phyloP scores from a whole-genome alignment of 1,140 invertebrate species.

The Babylonia areolata region DNA sequence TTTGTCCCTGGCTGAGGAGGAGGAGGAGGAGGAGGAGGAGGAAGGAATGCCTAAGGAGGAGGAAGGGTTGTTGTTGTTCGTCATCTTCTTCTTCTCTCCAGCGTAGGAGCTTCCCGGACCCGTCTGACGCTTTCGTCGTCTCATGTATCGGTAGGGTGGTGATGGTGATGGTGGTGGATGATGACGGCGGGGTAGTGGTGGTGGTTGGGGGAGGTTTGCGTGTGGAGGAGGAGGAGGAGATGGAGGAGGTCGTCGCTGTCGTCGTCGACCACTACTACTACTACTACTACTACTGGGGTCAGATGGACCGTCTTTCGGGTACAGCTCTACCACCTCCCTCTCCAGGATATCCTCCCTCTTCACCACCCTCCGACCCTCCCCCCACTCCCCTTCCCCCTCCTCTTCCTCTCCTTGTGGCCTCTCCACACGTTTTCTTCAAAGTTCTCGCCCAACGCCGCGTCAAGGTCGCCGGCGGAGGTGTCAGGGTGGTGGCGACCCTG shows the following conservation, averaged over 20 bases:
- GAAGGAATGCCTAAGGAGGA: not conserved
- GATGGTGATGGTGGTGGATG: not conserved
- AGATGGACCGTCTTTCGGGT: not conserved
- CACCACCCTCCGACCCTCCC: not conserved
- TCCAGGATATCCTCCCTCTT: slow-evolving; percentile 2
- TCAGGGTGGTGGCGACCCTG: not conserved
- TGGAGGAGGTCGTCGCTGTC: too few species aligned
- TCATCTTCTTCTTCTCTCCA: slow-evolving; percentile 24
- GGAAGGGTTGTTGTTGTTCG: not conserved
- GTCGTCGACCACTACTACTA: not conserved
- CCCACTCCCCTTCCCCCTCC: not conserved
- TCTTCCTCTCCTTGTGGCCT: slow-evolving; percentile 1
- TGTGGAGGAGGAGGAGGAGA: too few species aligned
- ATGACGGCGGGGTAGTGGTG: not conserved
- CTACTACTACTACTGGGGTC: not conserved
- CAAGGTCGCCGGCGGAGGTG: slow-evolving; percentile 21
- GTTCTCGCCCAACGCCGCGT: slow-evolving; percentile 19
- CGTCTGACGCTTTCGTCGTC: slow-evolving; percentile 10
- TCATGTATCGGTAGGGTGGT: slow-evolving; percentile 42
- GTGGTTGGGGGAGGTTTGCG: not conserved
- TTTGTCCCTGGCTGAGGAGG: slow-evolving; percentile 28
- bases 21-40: not conserved
- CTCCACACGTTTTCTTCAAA: slow-evolving; percentile 1
- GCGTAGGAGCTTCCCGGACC: too few species aligned
- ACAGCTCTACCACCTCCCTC: slow-evolving; percentile 16